Base-by-base conservation (phyloP, 2,888 invertebrate genomes). In the Bibio marci region DNA sequence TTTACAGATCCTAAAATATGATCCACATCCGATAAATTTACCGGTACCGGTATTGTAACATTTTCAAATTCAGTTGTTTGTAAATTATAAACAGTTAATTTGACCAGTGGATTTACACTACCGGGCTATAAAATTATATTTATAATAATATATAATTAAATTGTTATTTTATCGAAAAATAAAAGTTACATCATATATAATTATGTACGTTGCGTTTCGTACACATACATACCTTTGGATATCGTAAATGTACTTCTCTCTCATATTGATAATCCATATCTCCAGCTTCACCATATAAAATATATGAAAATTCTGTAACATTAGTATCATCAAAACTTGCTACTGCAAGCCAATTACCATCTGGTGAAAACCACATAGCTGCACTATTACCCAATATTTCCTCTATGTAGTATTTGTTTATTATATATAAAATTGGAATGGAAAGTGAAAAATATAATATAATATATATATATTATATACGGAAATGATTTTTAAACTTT, bases 201-300 rank as follows among this genome's bases (percentile, higher is more conserved):
- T 25, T 13, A 26, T 37, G 27, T 33, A 30, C n/a, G 18, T n/a
- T n/a, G n/a, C n/a, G n/a, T n/a, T 40, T 46, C n/a, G n/a, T n/a
- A n/a, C n/a, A n/a, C n/a, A n/a, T n/a, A n/a, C n/a, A n/a, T 54
- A 78, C 79, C 71, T 85, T 86, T 6, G 85, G 85, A 61, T 85
- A 86, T 51, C 75, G 77, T 42, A 85, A 69, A 33, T 66, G 59
- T 13, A 74, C 62, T 42, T 72, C 61, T 39, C 67, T 58, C 0
- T 83, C 77, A 56, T 86, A 86, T 55, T 80, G 80, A 48, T 69
- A 61, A 12, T 63, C 57, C 0, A 65, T 40, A 37, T 66, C 62
- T 1, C 66, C 67, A 0, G 76, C 67, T 17, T 68, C 62, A 1
- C 81, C 82, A 48, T 85, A 86, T 35, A 70, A 58, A 22, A 70